Conservation (phyloP, 2,113 vertebrate genomes). For the Rhinogobius similis region DNA sequence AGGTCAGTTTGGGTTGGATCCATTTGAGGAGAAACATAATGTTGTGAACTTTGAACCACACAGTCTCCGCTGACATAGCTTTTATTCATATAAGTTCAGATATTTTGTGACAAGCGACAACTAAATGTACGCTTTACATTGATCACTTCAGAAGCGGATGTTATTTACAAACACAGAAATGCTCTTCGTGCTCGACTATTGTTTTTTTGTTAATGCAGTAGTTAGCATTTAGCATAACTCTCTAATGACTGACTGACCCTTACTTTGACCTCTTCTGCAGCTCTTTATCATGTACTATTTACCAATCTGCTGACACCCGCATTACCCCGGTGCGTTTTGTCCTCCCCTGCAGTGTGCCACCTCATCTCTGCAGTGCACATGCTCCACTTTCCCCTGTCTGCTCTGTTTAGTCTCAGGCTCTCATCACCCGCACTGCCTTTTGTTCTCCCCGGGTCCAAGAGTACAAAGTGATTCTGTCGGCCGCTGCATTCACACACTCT, state of each 20-base stretch:
- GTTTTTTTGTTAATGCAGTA: not conserved
- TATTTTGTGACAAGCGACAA: not conserved
- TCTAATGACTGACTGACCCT: conserved; percentile 4
- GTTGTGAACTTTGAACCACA: too few relatives aligned
- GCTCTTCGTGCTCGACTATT: not conserved
- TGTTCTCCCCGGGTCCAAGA: conserved; percentile 55
- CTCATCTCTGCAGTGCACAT: conserved; percentile 44
- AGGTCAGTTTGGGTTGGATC: too few relatives aligned
- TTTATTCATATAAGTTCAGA: not conserved
- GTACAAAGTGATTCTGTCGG: conserved; percentile 60
- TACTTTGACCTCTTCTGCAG: conserved; percentile 1
- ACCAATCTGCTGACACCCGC: conserved; percentile 2
- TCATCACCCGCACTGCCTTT: conserved; percentile 53
- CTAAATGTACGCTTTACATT: not conserved
- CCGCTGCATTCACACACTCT: conserved; percentile 34
- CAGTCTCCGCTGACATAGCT: too few relatives aligned
- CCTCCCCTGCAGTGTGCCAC: conserved; percentile 16
- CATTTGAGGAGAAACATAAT: too few relatives aligned
- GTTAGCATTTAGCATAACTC: not conserved
- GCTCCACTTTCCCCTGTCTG: conserved; percentile 61
- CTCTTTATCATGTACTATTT: conserved; percentile 10
- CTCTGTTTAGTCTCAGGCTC: conserved; percentile 58
- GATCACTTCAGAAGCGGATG: not conserved
- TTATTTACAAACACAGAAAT: not conserved
- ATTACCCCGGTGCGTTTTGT: conserved; percentile 33